Base-by-base conservation (phyloP, 2,797 vertebrate species). In the Cyclopterus lumpus region DNA sequence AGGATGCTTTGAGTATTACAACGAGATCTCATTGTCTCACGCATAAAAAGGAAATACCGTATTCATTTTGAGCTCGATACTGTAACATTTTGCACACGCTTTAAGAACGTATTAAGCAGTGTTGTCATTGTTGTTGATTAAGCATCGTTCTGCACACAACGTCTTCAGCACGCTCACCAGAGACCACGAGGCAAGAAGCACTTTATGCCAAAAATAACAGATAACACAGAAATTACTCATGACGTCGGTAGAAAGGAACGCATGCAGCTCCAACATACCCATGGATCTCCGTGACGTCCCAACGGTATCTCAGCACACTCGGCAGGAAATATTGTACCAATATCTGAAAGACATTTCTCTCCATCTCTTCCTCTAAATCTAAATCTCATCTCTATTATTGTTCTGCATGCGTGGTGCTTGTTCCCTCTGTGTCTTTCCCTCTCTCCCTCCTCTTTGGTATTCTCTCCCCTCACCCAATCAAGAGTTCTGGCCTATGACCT, bases 401-500 rank as follows among this genome's bases (percentile, higher is more conserved):
- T 64, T 62, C 53, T 14, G 9, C 3, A 0, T 15, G 28, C 38
- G 48, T 44, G 46, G 54, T 30, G 68, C n/a, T 66, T 40, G 26
- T 44, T 74, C 65, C 58, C 30, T 55, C 60, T 78, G 61, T 70
- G 22, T 81, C 64, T 44, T 20, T 6, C 53, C 15, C 64, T 65
- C 65, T 60, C 68, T 74, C 65, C 44, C 70, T 77, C 77, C 54
- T 73, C 62, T 81, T 67, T 76, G 28, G 1, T 67, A 78, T 71
- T 67, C 53, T 83, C 65, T 49, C 83, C 40, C 58, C 34, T 85
- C 66, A 46, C 67, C 73, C 75, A 85, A 88, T 86, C 82, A 86
- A 75, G 69, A 78, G 55, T 79, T 76, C 57, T 89, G 88, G 53
- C 92, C 93, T 91, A 68, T 93, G 87, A 91, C 91, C 90, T 81